phyloP scores from a whole-genome alignment of 1,140 invertebrate species.

The Zaprionus taronus region DNA sequence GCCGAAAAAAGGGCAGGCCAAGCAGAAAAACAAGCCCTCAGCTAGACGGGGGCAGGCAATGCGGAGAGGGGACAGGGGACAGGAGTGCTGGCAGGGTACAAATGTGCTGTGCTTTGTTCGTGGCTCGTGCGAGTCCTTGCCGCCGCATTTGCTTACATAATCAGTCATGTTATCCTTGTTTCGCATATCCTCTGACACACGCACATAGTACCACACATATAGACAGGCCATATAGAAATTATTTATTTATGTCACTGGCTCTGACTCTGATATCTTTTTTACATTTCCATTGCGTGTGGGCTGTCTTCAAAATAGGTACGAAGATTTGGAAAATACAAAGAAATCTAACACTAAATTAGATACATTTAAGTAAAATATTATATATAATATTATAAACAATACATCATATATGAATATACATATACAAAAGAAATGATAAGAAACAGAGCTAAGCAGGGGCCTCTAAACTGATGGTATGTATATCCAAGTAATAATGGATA shows the following conservation, averaged over 20 bases:
- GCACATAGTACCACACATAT: constrained; percentile 32
- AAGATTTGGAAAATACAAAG: too few species aligned
- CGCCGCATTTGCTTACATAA: constrained; percentile 76
- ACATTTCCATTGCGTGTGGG: constrained; percentile 63
- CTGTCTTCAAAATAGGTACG: neutral
- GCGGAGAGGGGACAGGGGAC: constrained; percentile 9
- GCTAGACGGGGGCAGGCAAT: neutral
- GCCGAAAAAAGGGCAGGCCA: constrained; percentile 65
- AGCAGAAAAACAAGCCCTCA: constrained; percentile 51
- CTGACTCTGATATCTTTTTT: constrained; percentile 48
- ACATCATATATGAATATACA: neutral
- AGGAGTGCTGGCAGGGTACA: constrained; percentile 25
- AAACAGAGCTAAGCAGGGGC: too few species aligned
- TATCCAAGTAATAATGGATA: too few species aligned
- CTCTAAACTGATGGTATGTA: too few species aligned
- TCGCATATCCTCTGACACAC: constrained; percentile 41
- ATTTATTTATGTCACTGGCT: constrained; percentile 72
- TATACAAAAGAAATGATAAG: too few species aligned
- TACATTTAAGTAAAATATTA: too few species aligned
- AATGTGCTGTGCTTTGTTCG: constrained; percentile 62
- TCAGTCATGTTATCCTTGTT: constrained; percentile 83
- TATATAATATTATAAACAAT: neutral
- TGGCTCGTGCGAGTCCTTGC: constrained; percentile 36
- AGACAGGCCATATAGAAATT: constrained; percentile 47
- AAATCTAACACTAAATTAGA: too few species aligned